These are phyloP conservation scores for Stenopsyche tienmushanensis DNA, from an alignment of 1,140 invertebrate species.

Conservation along the genomic window DNA sequence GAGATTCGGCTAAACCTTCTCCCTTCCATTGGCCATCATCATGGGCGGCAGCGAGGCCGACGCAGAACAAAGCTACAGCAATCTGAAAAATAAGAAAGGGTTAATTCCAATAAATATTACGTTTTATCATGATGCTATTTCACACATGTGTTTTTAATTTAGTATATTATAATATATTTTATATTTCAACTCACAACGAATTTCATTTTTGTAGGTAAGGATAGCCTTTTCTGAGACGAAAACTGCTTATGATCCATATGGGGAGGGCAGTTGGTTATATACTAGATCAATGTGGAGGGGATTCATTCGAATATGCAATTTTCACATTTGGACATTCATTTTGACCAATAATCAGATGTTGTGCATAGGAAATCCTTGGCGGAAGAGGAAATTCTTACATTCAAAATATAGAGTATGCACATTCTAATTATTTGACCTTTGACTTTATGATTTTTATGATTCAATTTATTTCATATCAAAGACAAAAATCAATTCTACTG, in stretches of 20 bases:
- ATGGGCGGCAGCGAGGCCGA: background rate
- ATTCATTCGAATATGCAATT: too few species aligned
- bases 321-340: too few species aligned
- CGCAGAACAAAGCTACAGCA: background rate
- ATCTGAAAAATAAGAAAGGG: background rate
- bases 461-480: too few species aligned
- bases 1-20: conserved; percentile 19
- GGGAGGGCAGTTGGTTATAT: background rate
- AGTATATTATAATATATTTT: background rate
- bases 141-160: too few species aligned
- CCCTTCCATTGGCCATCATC: conserved; percentile 20
- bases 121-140: too few species aligned
- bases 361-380: too few species aligned
- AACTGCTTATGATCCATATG: conserved; percentile 11
- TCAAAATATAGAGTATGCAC: too few species aligned
- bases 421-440: too few species aligned
- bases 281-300: background rate
- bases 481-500: too few species aligned
- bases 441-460: too few species aligned
- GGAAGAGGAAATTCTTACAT: too few species aligned
- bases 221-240: conserved; percentile 9
- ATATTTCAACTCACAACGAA: conserved; percentile 8
- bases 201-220: conserved; percentile 4
- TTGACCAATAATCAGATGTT: too few species aligned
- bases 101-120: background rate